Conservation (phyloP, 2,888 invertebrate species). For the Ormyrus nitidulus region DNA sequence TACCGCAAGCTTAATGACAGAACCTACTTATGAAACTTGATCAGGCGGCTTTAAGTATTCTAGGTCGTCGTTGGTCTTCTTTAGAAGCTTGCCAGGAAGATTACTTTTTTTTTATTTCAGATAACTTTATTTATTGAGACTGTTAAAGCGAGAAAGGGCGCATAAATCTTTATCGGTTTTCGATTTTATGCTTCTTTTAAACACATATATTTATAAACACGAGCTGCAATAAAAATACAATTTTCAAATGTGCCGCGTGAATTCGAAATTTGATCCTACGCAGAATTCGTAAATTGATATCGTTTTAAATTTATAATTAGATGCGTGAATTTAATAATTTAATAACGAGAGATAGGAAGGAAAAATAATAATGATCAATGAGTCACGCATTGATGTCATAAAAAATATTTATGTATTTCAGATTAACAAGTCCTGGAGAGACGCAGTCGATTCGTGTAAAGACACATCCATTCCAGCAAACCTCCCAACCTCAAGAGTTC, state of each 20-base stretch:
- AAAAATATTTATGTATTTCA: not conserved
- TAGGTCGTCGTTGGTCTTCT: not conserved
- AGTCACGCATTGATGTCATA: not conserved
- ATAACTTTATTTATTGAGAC: too few species aligned
- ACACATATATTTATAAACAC: too few species aligned
- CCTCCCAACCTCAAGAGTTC: slow-evolving; percentile 84
- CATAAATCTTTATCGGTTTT: too few species aligned
- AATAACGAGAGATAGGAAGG: too few species aligned
- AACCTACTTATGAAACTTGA: slow-evolving; percentile 17
- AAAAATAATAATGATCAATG: not conserved
- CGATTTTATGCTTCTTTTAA: too few species aligned
- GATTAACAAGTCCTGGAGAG: slow-evolving; percentile 18
- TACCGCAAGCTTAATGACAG: slow-evolving; percentile 5
- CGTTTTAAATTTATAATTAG: not conserved
- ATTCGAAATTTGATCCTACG: too few species aligned
- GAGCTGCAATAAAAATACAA: too few species aligned
- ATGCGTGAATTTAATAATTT: too few species aligned
- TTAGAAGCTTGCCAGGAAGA: not conserved
- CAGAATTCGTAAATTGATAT: too few species aligned
- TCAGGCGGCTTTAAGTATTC: not conserved
- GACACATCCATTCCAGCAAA: slow-evolving; percentile 85
- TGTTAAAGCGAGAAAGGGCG: too few species aligned
- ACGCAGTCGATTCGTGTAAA: slow-evolving; percentile 79
- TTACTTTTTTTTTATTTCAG: too few species aligned
- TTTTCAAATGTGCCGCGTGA: too few species aligned